Evolutionary conservation across 2,888 invertebrate species (phyloP).

Genomic region (Hymenopus coronatus): DNA sequence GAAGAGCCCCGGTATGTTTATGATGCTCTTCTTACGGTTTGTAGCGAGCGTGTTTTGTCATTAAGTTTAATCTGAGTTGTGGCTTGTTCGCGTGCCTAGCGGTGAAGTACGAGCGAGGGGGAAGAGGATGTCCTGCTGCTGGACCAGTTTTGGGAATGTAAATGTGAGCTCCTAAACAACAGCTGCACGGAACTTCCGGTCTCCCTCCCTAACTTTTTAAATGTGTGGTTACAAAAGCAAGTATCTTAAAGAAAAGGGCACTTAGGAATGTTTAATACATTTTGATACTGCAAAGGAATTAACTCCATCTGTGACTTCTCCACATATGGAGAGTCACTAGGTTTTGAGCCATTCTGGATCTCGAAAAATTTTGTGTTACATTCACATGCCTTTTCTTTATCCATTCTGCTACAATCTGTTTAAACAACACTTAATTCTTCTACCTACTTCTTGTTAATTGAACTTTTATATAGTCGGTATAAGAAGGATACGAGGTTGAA

Average conservation of each 20-base stretch:
- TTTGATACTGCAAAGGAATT: neutral
- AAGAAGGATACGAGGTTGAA: too few relatives aligned
- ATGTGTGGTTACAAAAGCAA: neutral
- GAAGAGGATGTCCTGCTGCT: neutral
- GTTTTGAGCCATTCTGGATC: too few relatives aligned
- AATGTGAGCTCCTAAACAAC: neutral
- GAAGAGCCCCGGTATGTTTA: neutral
- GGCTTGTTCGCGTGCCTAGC: neutral
- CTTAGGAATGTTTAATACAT: neutral
- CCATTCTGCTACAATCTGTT: too few relatives aligned
- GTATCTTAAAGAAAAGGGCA: neutral
- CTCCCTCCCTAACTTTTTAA: neutral
- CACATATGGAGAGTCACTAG: too few relatives aligned
- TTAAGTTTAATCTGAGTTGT: neutral
- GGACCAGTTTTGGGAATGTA: neutral
- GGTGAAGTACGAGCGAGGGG: neutral
- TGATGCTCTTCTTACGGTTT: neutral
- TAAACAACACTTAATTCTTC: too few relatives aligned
- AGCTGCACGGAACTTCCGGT: neutral
- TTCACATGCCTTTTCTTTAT: too few relatives aligned
- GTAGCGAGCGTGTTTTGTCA: neutral
- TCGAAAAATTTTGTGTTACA: too few relatives aligned
- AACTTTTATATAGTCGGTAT: too few relatives aligned
- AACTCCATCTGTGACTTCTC: too few relatives aligned
- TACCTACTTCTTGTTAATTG: too few relatives aligned